phyloP scores from a whole-genome alignment of 2,888 invertebrate genomes.

The Heteromyza rotundicornis region DNA sequence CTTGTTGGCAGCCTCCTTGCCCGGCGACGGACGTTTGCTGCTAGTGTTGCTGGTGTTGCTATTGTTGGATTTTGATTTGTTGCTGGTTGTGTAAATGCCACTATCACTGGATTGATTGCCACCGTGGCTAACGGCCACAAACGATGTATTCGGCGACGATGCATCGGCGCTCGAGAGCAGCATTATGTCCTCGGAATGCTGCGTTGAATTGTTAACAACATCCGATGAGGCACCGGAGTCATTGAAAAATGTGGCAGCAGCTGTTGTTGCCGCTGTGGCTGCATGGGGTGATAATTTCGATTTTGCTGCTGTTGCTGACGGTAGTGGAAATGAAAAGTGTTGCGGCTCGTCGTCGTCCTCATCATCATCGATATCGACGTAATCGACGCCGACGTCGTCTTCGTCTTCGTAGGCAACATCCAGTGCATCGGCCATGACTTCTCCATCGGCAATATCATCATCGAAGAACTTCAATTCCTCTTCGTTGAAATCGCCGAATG shows the following conservation, averaged over 20 bases:
- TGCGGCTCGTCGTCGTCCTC: not conserved
- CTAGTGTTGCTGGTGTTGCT: constrained; percentile 8
- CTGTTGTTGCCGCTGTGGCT: constrained; percentile 18
- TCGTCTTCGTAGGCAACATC: constrained; percentile 19
- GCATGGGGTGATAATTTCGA: constrained; percentile 24
- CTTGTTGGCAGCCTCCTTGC: constrained; percentile 12
- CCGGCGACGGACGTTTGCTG: not conserved
- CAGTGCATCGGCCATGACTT: constrained; percentile 21
- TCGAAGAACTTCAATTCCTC: constrained; percentile 59
- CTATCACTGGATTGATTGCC: constrained; percentile 41
- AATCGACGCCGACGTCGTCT: constrained; percentile 6
- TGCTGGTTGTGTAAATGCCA: constrained; percentile 32
- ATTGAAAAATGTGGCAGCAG: constrained; percentile 37
- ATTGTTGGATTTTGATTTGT: not conserved
- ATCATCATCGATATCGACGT: not conserved
- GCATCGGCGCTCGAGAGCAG: constrained; percentile 41
- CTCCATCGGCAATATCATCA: constrained; percentile 33
- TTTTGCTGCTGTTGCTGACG: constrained; percentile 12
- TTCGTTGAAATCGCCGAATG: constrained; percentile 67
- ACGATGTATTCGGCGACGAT: constrained; percentile 52
- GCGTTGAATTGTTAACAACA: constrained; percentile 41
- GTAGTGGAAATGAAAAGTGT: constrained; percentile 3
- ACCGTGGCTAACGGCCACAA: constrained; percentile 31
- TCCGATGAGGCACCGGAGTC: constrained; percentile 50
- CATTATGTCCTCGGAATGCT: constrained; percentile 40